phyloP scores from a whole-genome alignment of 2,797 vertebrate genomes.

The Sparus aurata region DNA sequence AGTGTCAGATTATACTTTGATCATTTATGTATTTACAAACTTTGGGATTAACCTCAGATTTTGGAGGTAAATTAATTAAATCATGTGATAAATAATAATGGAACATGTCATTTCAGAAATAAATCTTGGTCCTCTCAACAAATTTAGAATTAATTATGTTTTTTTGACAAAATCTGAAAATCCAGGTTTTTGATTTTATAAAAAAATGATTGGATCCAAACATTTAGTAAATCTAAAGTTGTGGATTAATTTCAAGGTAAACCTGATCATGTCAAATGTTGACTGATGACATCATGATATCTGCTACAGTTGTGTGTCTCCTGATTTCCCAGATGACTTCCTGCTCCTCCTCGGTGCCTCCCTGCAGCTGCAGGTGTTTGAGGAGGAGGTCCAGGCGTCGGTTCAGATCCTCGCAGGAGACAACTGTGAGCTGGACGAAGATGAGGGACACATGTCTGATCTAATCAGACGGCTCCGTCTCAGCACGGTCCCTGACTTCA shows the following conservation, averaged over 20 bases:
- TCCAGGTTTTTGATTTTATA: background rate
- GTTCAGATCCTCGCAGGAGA: constrained; percentile 91
- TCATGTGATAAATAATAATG: too few species aligned
- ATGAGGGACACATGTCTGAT: constrained; percentile 84
- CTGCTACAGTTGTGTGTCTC: background rate
- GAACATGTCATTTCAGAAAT: too few species aligned
- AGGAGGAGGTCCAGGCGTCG: constrained; percentile 90
- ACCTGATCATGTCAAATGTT: background rate
- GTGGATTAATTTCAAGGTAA: background rate
- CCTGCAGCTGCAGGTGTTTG: constrained; percentile 93
- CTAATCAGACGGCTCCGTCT: constrained; percentile 87
- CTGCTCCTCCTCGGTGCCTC: constrained; percentile 93
- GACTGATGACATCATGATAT: too few species aligned
- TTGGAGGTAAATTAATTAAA: too few species aligned
- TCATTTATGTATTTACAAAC: too few species aligned
- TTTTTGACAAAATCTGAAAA: too few species aligned
- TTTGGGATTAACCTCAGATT: too few species aligned
- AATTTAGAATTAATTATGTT: too few species aligned
- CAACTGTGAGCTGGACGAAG: constrained; percentile 92
- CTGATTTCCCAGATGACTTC: constrained; percentile 89
- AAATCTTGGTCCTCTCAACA: too few species aligned
- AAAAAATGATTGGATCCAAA: background rate
- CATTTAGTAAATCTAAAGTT: background rate
- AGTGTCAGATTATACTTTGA: too few species aligned
- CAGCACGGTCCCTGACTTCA: constrained; percentile 93